Conservation (phyloP, 2,797 vertebrate genomes). For the Alfaro cultratus region DNA sequence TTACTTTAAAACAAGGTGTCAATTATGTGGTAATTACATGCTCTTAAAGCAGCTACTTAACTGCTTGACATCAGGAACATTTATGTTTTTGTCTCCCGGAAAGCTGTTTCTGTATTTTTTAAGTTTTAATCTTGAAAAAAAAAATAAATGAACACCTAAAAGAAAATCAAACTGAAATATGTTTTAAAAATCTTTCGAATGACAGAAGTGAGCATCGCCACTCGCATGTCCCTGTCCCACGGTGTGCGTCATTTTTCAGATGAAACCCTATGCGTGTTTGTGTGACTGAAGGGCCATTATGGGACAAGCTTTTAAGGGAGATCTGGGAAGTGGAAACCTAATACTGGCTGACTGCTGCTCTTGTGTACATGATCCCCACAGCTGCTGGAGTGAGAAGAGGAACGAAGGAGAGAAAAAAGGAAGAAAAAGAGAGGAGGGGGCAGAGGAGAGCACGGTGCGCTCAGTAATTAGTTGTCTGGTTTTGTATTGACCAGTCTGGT, state of each 20-base stretch:
- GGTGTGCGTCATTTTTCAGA: slow-evolving; percentile 57
- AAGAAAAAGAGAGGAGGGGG: slow-evolving; percentile 30
- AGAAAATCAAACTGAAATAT: slow-evolving; percentile 3
- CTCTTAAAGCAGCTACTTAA: slow-evolving; percentile 64
- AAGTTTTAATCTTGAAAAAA: slow-evolving; percentile 2
- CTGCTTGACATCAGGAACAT: slow-evolving; percentile 55
- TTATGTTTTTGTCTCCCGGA: slow-evolving; percentile 44
- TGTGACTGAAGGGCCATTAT: slow-evolving; percentile 83
- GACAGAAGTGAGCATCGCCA: slow-evolving; percentile 37
- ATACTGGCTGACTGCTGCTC: slow-evolving; percentile 78
- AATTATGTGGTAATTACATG: slow-evolving; percentile 75
- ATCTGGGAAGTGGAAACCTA: slow-evolving; percentile 84
- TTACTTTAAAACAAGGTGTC: slow-evolving; percentile 71
- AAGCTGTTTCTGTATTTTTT: slow-evolving; percentile 45
- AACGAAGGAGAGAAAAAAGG: slow-evolving; percentile 28
- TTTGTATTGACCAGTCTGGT: slow-evolving; percentile 88
- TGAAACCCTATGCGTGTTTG: slow-evolving; percentile 75
- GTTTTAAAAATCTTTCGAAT: slow-evolving; percentile 43
- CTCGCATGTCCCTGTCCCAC: slow-evolving; percentile 50
- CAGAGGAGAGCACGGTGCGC: slow-evolving; percentile 66
- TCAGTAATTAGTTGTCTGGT: slow-evolving; percentile 88
- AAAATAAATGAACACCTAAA: background rate
- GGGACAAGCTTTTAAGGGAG: slow-evolving; percentile 82
- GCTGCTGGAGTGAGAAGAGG: slow-evolving; percentile 65
- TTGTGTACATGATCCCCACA: slow-evolving; percentile 79